phyloP scores from a whole-genome alignment of 1,140 invertebrate species.

The Heterodera carotae region DNA sequence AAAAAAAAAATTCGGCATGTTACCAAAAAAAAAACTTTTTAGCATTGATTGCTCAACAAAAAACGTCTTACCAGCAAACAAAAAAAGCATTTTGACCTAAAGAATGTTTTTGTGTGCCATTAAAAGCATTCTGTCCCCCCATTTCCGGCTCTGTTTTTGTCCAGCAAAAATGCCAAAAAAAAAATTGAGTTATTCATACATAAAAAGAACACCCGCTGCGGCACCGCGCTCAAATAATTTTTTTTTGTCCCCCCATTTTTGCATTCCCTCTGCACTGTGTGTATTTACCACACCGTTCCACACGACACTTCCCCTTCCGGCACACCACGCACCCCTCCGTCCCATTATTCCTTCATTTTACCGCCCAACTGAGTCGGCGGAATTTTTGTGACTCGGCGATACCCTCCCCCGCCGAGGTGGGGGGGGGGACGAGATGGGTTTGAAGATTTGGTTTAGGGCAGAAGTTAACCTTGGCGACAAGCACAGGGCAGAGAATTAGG shows the following conservation, averaged over 20 bases:
- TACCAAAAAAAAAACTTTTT: neutral
- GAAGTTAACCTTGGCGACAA: no score
- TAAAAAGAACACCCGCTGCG: neutral
- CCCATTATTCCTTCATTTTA: constrained; percentile 1
- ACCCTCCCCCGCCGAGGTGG: no score
- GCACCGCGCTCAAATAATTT: neutral
- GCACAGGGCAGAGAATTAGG: no score
- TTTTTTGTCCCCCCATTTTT: neutral
- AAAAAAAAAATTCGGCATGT: no score
- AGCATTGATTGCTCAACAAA: neutral
- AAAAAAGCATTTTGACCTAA: no score
- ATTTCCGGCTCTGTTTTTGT: neutral
- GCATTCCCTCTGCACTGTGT: no score
- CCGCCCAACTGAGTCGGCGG: neutral
- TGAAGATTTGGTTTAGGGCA: neutral
- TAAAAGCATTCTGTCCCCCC: neutral
- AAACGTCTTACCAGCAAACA: no score
- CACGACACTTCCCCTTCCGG: neutral
- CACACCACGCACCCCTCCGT: neutral
- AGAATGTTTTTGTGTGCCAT: neutral
- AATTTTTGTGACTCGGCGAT: neutral
- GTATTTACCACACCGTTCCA: no score
- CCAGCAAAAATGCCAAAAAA: neutral
- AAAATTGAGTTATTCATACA: no score
- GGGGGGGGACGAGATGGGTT: neutral